These are phyloP conservation scores for Phalacrocorax pelagicus DNA, from an alignment of 2,113 vertebrate genomes.

Conservation along the genomic window DNA sequence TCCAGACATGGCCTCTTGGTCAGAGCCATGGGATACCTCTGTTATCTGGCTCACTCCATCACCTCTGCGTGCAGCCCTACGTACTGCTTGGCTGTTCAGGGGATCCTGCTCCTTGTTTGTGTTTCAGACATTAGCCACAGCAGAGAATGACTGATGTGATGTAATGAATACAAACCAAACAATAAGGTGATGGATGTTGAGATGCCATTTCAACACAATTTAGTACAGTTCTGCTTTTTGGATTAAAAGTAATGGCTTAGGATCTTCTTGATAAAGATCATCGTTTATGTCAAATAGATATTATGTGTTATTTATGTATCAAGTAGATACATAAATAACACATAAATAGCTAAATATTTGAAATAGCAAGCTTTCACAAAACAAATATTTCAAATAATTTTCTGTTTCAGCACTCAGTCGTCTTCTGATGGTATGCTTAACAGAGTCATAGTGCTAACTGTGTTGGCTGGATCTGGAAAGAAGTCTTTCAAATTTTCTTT, in stretches of 20 bases:
- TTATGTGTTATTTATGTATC: too few relatives aligned
- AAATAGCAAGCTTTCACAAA: background rate
- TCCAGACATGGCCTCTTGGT: background rate
- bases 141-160: background rate
- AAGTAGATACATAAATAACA: background rate
- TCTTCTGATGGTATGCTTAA: background rate
- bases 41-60: background rate
- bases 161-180: background rate
- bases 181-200: background rate
- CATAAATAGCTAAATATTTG: background rate
- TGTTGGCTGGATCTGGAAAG: background rate
- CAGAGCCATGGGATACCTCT: background rate
- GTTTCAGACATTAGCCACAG: background rate
- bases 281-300: background rate
- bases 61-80: background rate
- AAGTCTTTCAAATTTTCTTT: background rate
- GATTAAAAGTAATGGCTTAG: background rate
- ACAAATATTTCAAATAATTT: background rate
- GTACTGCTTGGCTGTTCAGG: background rate
- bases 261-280: background rate
- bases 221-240: background rate
- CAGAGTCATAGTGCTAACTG: background rate
- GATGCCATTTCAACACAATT: background rate
- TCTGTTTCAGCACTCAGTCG: background rate
- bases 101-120: background rate